A percentile compares a stretch with the other conserved stretches of the same genome.
Evolutionary conservation across 2,113 vertebrate genomes (phyloP).

Genomic region (Notechis scutatus): DNA sequence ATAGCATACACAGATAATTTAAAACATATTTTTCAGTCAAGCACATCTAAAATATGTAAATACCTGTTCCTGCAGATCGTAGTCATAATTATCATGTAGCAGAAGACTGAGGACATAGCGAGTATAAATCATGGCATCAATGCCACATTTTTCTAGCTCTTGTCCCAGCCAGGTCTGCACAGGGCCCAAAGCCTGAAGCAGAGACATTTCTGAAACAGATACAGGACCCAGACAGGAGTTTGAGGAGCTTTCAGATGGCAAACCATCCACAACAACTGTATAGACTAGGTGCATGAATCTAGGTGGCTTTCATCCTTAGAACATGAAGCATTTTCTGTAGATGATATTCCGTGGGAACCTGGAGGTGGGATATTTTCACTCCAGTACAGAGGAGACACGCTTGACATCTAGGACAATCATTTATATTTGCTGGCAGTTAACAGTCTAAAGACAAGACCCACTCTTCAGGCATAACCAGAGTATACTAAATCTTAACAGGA

Average conservation of each 20-base stretch:
- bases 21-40: constrained; percentile 47
- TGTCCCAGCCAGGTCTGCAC: constrained; percentile 99
- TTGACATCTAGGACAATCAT: constrained; percentile 84
- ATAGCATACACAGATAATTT: not conserved
- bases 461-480: constrained; percentile 85
- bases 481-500: constrained; percentile 75
- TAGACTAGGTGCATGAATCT: constrained; percentile 91
- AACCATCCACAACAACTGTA: constrained; percentile 88
- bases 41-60: constrained; percentile 49
- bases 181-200: constrained; percentile 95
- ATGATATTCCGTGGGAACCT: constrained; percentile 73
- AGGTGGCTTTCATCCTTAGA: constrained; percentile 87
- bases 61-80: constrained; percentile 99
- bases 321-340: constrained; percentile 78
- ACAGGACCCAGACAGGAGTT: constrained; percentile 80
- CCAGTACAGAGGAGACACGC: constrained; percentile 77
- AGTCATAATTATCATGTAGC: constrained; percentile 97
- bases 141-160: constrained; percentile 99
- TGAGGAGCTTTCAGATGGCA: constrained; percentile 87
- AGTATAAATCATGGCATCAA: constrained; percentile 98
- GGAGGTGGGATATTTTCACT: constrained; percentile 80
- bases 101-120: constrained; percentile 98
- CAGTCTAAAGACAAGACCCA: constrained; percentile 75
- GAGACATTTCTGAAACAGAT: constrained; percentile 92
- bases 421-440: constrained; percentile 78